These are phyloP conservation scores for human (Homo sapiens) DNA, from an alignment of 2,113 vertebrate species.

Conservation along the genomic window GRCh38 chr5:165304001-165304500, in stretches of 20 bases:
- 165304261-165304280: neutral
- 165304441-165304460: neutral
- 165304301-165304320: neutral
- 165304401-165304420: accelerated
- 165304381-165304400: neutral
- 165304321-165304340: neutral
- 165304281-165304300: neutral
- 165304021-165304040: constrained; percentile 32
- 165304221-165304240: neutral
- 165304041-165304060: neutral
- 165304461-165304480: neutral
- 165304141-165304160: neutral
- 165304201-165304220: neutral
- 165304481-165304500: neutral
- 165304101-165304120: neutral
- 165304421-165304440: neutral
- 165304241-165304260: neutral
- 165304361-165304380: neutral
- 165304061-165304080: constrained; percentile 30
- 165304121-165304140: neutral
- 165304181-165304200: neutral
- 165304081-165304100: neutral
- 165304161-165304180: neutral
- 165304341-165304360: neutral
- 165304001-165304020: constrained; percentile 47